phyloP scores from a whole-genome alignment of 2,797 vertebrate species.

The Poeciliopsis infans region DNA sequence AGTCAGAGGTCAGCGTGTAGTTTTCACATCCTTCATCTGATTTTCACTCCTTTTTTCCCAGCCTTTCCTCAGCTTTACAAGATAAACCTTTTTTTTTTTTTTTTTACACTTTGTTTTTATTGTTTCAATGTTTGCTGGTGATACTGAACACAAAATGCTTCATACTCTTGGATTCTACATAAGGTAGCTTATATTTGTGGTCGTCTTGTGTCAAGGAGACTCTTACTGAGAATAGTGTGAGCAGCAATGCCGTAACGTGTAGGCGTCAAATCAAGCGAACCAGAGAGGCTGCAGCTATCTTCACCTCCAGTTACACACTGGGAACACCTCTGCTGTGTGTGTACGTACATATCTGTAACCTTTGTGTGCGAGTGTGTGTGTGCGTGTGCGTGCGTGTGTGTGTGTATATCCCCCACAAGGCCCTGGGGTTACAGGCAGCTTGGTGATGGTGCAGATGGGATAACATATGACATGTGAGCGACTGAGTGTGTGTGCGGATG shows the following conservation, averaged over 20 bases:
- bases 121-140: not conserved
- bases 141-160: not conserved
- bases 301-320: slow-evolving; percentile 58
- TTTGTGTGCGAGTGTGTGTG: slow-evolving; percentile 43
- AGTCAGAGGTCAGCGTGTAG: slow-evolving; percentile 11
- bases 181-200: slow-evolving; percentile 3
- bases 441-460: slow-evolving; percentile 86
- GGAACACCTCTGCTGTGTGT: slow-evolving; percentile 55
- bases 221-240: not conserved
- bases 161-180: slow-evolving; percentile 1
- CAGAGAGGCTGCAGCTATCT: slow-evolving; percentile 46
- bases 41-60: not conserved
- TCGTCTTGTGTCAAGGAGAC: not conserved
- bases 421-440: slow-evolving; percentile 82
- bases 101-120: not conserved
- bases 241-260: not conserved
- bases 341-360: slow-evolving; percentile 35
- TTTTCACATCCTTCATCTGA: not conserved
- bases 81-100: not conserved
- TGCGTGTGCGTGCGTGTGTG: slow-evolving; percentile 18
- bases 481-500: slow-evolving; percentile 54
- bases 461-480: slow-evolving; percentile 88
- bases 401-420: slow-evolving; percentile 51
- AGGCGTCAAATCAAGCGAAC: slow-evolving; percentile 41
- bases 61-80: not conserved